Evolutionary conservation across 1,140 invertebrate genomes (phyloP).

Genomic region (Sinella curviseta): DNA sequence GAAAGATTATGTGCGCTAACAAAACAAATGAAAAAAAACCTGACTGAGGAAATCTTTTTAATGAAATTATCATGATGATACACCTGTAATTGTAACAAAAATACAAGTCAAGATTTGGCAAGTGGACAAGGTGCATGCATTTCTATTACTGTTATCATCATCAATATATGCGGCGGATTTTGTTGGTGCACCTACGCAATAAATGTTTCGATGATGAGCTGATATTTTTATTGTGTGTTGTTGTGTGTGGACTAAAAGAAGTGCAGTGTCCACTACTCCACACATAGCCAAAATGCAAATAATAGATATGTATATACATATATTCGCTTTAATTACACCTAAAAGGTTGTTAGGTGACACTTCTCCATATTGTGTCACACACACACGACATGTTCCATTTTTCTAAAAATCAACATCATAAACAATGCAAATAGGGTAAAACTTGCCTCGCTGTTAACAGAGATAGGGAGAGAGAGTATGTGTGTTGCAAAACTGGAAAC

Average conservation of each 20-base stretch:
- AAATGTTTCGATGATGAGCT: no score
- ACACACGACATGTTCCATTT: neutral
- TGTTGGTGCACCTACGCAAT: no score
- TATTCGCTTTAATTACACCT: neutral
- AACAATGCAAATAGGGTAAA: neutral
- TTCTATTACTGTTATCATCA: neutral
- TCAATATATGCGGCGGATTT: neutral
- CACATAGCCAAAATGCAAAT: no score
- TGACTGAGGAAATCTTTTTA: neutral
- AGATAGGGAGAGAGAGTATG: no score
- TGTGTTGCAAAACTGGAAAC: no score
- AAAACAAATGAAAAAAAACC: neutral
- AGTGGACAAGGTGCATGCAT: neutral
- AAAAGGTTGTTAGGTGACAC: neutral
- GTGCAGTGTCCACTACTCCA: no score
- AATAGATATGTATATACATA: no score
- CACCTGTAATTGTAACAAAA: neutral
- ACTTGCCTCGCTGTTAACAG: no score
- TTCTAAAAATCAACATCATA: neutral
- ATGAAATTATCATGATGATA: constrained; percentile 9
- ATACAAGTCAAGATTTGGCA: neutral
- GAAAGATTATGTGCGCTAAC: no score
- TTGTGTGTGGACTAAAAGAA: no score
- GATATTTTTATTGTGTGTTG: no score
- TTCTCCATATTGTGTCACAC: neutral